These are phyloP conservation scores for Thrips palmi DNA, from an alignment of 1,140 invertebrate species.

Conservation along the genomic window DNA sequence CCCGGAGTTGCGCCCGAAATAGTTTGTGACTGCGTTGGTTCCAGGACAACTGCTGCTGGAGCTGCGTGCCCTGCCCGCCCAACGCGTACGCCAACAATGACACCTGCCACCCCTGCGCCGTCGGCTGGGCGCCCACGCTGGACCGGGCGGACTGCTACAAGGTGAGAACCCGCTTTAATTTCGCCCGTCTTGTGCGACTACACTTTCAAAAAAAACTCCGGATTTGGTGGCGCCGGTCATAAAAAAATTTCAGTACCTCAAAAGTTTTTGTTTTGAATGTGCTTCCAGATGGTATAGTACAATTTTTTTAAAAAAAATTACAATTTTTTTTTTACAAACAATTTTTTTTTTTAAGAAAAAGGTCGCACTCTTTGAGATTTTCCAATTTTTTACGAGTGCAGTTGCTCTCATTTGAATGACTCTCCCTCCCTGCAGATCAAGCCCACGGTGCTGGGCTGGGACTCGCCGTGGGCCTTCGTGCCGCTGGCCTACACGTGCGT, in stretches of 20 bases:
- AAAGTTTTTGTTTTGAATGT: too few species aligned
- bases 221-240: too few species aligned
- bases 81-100: constrained; percentile 48
- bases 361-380: neutral
- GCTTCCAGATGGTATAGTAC: too few species aligned
- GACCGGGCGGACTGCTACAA: constrained; percentile 45
- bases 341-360: neutral
- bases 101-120: constrained; percentile 40
- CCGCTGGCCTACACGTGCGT: constrained; percentile 37
- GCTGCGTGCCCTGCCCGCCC: constrained; percentile 48
- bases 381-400: too few species aligned
- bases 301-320: too few species aligned
- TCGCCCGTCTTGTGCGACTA: too few species aligned
- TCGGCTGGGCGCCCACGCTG: constrained; percentile 43
- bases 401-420: too few species aligned
- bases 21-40: too few species aligned
- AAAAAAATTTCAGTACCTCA: too few species aligned
- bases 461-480: constrained; percentile 17
- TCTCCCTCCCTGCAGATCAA: neutral
- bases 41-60: constrained; percentile 56
- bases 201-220: too few species aligned
- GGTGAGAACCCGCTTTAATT: constrained; percentile 29
- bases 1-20: too few species aligned
- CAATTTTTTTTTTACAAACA: too few species aligned
- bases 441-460: neutral